Percentiles rank a stretch among this genome's conserved stretches.
Evolutionary conservation across 1,140 invertebrate genomes (phyloP).

Genomic region (Zaprionus kolodkinae): DNA sequence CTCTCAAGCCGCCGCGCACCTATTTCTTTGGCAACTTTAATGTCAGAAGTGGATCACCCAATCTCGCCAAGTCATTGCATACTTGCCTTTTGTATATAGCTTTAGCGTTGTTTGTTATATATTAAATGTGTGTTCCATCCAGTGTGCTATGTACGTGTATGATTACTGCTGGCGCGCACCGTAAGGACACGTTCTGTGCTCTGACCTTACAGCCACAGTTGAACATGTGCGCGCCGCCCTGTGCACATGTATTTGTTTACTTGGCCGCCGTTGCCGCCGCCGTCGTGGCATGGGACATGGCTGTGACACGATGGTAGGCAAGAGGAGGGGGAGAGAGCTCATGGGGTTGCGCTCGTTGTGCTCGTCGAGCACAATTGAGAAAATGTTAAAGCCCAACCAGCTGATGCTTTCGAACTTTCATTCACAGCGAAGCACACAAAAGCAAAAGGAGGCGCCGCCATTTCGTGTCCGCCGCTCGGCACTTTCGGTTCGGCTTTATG

Average conservation of each 20-base stretch:
- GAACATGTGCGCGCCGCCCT: slow-evolving; percentile 70
- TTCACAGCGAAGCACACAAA: slow-evolving; percentile 72
- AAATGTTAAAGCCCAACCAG: slow-evolving; percentile 67
- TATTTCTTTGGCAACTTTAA: slow-evolving; percentile 82
- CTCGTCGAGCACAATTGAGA: slow-evolving; percentile 68
- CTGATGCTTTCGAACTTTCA: slow-evolving; percentile 76
- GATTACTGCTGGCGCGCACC: slow-evolving; percentile 39
- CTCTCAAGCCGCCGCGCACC: slow-evolving; percentile 59
- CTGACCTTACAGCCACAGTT: slow-evolving; percentile 69
- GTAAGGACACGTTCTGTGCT: slow-evolving; percentile 62
- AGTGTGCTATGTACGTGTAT: slow-evolving; percentile 1
- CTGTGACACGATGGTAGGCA: slow-evolving; percentile 3
- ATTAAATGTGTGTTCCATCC: neutral
- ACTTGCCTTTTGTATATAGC: slow-evolving; percentile 40
- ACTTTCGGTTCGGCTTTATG: slow-evolving; percentile 37
- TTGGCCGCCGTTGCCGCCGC: slow-evolving; percentile 61
- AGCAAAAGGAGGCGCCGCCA: slow-evolving; percentile 28
- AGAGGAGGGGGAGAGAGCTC: neutral
- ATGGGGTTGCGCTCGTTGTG: slow-evolving; percentile 4
- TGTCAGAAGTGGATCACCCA: slow-evolving; percentile 31
- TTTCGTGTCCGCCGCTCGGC: slow-evolving; percentile 44
- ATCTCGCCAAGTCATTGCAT: slow-evolving; percentile 18
- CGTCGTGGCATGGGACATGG: slow-evolving; percentile 2
- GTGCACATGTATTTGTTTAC: slow-evolving; percentile 82
- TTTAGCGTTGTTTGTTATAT: slow-evolving; percentile 37